Evolutionary conservation across 2,888 invertebrate species (phyloP).

Genomic region (Anoncus sp.): DNA sequence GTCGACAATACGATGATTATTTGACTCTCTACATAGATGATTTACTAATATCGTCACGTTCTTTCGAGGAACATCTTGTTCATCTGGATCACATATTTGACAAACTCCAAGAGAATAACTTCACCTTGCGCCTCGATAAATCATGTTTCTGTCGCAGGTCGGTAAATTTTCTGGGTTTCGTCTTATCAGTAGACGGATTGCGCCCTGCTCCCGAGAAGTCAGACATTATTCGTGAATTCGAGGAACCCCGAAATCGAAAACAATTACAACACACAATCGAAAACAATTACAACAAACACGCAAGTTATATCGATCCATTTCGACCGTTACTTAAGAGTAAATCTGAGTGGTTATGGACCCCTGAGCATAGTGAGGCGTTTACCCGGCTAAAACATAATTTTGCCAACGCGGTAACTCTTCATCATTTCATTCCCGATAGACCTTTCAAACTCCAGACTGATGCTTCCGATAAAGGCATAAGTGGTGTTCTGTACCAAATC

Average conservation of each 20-base stretch:
- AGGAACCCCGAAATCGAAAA: neutral
- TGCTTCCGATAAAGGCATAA: no score
- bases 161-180: conserved; percentile 66
- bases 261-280: neutral
- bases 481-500: no score
- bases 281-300: neutral
- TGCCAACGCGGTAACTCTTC: no score
- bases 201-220: conserved; percentile 46
- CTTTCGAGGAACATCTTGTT: neutral
- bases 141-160: conserved; percentile 60
- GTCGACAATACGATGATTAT: conserved; percentile 56
- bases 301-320: neutral
- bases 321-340: neutral
- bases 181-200: conserved; percentile 35
- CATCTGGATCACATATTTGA: neutral
- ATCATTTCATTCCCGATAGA: no score
- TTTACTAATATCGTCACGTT: conserved; percentile 18
- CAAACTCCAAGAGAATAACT: conserved; percentile 9
- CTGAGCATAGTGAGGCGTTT: neutral
- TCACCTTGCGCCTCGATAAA: conserved; percentile 65
- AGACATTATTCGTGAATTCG: neutral
- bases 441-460: no score
- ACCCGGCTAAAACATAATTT: neutral
- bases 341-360: neutral
- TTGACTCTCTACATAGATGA: conserved; percentile 55